Evolutionary conservation across 2,113 vertebrate species (phyloP), one percentile per base, ranked within the genome.

Genomic region (Butorides virescens): DNA sequence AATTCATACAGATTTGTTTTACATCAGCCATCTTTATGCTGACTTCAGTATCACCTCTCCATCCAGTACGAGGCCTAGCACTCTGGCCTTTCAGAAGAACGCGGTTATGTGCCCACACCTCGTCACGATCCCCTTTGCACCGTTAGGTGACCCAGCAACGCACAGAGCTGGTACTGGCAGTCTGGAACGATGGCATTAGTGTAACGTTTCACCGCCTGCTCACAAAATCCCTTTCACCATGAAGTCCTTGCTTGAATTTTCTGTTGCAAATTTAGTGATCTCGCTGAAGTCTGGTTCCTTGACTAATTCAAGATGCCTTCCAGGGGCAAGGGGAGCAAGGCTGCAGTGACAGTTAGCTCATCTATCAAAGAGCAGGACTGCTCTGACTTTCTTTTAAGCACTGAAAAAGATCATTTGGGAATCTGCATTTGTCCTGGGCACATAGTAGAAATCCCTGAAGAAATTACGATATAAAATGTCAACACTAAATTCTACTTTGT

Each of bases 401-500:
- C 56, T 36, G 65, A 29, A 39, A 92, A 81, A 58, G 29, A 85
- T 72, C 2, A 2, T 55, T 91, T 5, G 23, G 63, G 16, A 90
- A 71, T 80, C 73, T 91, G 65, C 56, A 26, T 92, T 96, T 96
- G 58, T 91, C 72, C 63, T 67, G 68, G 29, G 75, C 78, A 80
- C 3, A 0, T 3, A 71, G 32, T 16, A 74, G 44, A 88, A 95
- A 71, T 93, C 93, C 83, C 95, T 26, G 16, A 88, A 94, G 95
- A 88, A 94, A 93, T 92, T 68, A 78, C 34, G 46, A 42, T 73
- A 56, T 49, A 59, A 96, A 87, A 87, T 82, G 58, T 88, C 91
- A 95, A 79, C 50, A 36, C 36, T 78, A 44, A 96, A 90, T 73
- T 89, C 77, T 42, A 79, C 73, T 93, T 93, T 30, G 77, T 92